Evolutionary conservation across 2,888 invertebrate species (phyloP).

Genomic region (Aphidoletes aphidimyza): DNA sequence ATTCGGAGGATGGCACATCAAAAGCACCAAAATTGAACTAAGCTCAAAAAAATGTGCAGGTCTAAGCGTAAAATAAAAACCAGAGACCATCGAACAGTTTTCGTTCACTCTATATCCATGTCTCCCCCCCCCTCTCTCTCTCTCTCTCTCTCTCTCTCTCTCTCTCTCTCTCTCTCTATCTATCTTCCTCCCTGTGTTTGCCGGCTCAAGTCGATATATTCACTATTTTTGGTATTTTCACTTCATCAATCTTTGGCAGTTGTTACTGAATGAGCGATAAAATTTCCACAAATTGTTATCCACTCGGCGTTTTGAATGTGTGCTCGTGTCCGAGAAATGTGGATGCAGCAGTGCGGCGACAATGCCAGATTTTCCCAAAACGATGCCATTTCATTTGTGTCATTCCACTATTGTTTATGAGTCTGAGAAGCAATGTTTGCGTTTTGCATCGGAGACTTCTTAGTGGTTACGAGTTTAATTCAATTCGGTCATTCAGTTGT

Average conservation of each 20-base stretch:
- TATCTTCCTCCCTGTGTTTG: too few species aligned
- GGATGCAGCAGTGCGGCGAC: neutral
- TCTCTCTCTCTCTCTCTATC: too few species aligned
- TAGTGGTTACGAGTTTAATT: slow-evolving; percentile 51
- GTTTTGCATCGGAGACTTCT: slow-evolving; percentile 38
- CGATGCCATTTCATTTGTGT: slow-evolving; percentile 42
- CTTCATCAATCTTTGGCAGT: slow-evolving; percentile 51
- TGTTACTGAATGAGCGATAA: slow-evolving; percentile 41
- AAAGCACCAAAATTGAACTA: neutral
- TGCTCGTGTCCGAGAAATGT: neutral
- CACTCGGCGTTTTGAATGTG: neutral
- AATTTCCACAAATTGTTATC: slow-evolving; percentile 49
- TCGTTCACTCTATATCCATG: too few species aligned
- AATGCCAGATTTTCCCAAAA: slow-evolving; percentile 27
- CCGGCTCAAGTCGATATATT: neutral
- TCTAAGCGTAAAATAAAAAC: neutral
- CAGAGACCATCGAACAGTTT: neutral
- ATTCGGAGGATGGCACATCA: neutral
- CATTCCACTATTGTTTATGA: slow-evolving; percentile 29
- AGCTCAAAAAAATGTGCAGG: neutral
- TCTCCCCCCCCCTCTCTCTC: neutral
- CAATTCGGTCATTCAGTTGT: slow-evolving; percentile 38
- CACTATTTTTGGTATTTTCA: slow-evolving; percentile 42
- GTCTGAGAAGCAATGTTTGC: slow-evolving; percentile 43
- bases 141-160: neutral